These are phyloP conservation scores for Myrmecobius fasciatus DNA, from an alignment of 2,113 vertebrate genomes.

Conservation along the genomic window DNA sequence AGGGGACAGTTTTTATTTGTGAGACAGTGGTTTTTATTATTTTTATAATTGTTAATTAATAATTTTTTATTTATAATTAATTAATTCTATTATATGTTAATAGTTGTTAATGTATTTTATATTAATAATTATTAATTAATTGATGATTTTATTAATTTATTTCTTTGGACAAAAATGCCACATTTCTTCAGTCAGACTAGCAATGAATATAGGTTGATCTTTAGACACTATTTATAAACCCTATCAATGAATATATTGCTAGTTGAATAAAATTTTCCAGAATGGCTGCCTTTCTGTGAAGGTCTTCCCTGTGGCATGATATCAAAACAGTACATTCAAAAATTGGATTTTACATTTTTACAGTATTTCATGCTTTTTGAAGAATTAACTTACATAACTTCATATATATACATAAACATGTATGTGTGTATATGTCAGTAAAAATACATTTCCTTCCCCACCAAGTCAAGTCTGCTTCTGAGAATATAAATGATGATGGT, in stretches of 20 bases:
- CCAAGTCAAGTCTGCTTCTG: not conserved
- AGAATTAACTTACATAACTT: not conserved
- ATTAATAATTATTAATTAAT: no score
- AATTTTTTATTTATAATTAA: no score
- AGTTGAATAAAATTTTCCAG: not conserved
- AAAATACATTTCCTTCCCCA: not conserved
- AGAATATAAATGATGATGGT: not conserved
- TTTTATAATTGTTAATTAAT: no score
- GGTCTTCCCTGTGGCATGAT: not conserved
- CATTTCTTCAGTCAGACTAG: not conserved
- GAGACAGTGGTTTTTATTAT: not conserved
- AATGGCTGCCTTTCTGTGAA: not conserved
- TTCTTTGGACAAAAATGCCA: not conserved
- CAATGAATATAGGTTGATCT: not conserved
- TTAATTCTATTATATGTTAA: no score
- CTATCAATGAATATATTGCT: not conserved
- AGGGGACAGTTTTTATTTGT: not conserved
- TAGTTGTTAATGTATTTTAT: no score
- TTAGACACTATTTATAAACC: not conserved
- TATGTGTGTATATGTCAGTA: not conserved
- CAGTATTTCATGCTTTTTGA: not conserved
- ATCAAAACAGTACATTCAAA: not conserved
- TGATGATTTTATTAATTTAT: no score
- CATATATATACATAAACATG: not conserved
- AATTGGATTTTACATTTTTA: not conserved